Percentiles rank a stretch among this genome's conserved stretches.
These are phyloP conservation scores for Nesometra sesokonis DNA, from an alignment of 35 echinoderm and acorn worm species.

Conservation along the genomic window DNA sequence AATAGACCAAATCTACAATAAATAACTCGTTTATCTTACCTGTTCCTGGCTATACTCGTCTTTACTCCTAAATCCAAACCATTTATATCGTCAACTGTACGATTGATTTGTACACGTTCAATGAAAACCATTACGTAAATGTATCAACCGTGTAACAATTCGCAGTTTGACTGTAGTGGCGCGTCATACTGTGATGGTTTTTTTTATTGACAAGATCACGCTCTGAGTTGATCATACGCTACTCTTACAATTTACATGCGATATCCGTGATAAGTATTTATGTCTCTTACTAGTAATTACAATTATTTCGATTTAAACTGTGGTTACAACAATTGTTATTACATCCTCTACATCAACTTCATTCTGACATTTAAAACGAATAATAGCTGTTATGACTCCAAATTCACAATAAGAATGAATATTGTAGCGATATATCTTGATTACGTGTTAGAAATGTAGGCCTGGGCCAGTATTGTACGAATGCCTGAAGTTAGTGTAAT, in stretches of 20 bases:
- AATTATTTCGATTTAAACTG: neutral
- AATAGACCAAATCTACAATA: too few relatives aligned
- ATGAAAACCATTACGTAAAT: neutral
- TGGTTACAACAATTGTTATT: neutral
- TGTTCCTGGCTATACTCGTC: neutral
- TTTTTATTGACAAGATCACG: neutral
- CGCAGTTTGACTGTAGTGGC: neutral
- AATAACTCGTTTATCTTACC: neutral
- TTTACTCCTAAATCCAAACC: neutral
- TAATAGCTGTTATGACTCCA: neutral
- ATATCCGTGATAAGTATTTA: neutral
- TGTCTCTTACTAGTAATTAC: neutral
- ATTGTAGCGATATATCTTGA: neutral
- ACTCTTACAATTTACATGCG: neutral
- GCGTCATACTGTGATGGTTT: neutral
- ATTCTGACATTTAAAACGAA: neutral
- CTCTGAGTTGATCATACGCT: neutral
- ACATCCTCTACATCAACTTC: neutral
- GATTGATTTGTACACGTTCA: neutral
- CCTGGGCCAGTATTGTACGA: neutral
- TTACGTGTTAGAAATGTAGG: neutral
- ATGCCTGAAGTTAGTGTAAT: too few relatives aligned
- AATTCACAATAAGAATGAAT: neutral
- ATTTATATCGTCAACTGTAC: neutral
- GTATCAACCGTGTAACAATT: neutral